Percentiles rank a stretch among this genome's conserved stretches.
These are phyloP conservation scores for Cyaniris semiargus DNA, from an alignment of 2,888 invertebrate species.

Conservation along the genomic window DNA sequence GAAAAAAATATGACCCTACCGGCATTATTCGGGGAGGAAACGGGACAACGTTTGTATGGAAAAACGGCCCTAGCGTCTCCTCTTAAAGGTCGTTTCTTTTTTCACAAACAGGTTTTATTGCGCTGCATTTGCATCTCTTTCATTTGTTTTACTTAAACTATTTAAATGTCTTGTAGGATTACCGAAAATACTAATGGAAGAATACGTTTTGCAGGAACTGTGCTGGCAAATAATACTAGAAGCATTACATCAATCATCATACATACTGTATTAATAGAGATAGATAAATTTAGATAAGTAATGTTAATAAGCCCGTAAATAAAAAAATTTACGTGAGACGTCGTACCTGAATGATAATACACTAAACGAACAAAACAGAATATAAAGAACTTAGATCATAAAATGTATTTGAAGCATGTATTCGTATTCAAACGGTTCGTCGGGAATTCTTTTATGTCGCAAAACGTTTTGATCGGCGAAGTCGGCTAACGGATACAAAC, in stretches of 20 bases:
- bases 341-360: background rate
- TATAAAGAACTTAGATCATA: constrained; percentile 10
- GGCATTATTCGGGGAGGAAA: no score
- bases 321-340: no score
- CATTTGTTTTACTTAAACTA: constrained; percentile 26
- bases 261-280: no score
- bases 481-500: constrained; percentile 61
- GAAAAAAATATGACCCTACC: no score
- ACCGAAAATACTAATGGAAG: constrained; percentile 14
- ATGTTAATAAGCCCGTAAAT: no score
- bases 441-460: constrained; percentile 61
- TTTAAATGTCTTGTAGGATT: constrained; percentile 10
- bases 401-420: constrained; percentile 38
- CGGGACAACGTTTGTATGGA: no score
- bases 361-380: background rate
- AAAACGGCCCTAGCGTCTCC: no score
- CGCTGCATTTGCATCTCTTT: constrained; percentile 30
- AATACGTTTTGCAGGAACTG: background rate
- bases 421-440: constrained; percentile 56
- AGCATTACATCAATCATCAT: no score
- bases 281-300: no score
- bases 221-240: background rate
- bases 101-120: constrained; percentile 34
- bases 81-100: constrained; percentile 39
- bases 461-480: constrained; percentile 62